phyloP scores from a whole-genome alignment of 2,888 invertebrate species.

The Glaucopsyche alexis region DNA sequence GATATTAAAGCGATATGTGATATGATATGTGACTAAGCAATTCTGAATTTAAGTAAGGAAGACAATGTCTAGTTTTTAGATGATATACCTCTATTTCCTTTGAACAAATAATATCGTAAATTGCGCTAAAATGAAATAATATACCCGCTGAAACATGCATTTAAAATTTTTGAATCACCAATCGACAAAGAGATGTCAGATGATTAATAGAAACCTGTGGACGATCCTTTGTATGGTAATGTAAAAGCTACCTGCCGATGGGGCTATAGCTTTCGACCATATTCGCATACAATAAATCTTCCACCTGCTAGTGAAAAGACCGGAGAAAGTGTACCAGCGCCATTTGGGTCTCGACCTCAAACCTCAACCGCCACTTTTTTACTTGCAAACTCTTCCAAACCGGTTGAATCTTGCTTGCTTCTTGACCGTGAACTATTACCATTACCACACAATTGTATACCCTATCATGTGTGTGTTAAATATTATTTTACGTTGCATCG shows the following conservation, averaged over 20 bases:
- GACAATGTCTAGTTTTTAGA: too few species aligned
- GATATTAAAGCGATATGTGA: background rate
- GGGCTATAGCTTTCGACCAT: constrained; percentile 14
- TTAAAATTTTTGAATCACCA: background rate
- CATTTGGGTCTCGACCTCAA: constrained; percentile 77
- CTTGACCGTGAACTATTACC: constrained; percentile 39
- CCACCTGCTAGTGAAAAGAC: constrained; percentile 60
- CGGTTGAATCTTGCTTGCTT: constrained; percentile 43
- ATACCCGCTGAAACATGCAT: background rate
- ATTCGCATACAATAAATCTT: constrained; percentile 47
- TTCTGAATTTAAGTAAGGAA: too few species aligned
- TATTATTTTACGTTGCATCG: background rate
- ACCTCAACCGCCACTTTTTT: constrained; percentile 64
- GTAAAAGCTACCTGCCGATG: constrained; percentile 1
- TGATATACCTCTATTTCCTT: too few species aligned
- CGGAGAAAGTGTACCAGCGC: constrained; percentile 77
- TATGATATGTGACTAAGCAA: too few species aligned
- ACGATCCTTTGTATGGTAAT: constrained; percentile 17
- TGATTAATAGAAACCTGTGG: background rate
- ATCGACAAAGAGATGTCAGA: background rate
- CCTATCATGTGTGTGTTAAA: constrained; percentile 19
- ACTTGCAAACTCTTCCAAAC: constrained; percentile 51
- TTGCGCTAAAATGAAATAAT: too few species aligned
- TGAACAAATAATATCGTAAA: too few species aligned
- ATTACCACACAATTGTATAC: constrained; percentile 29